Conservation (phyloP, 2,888 invertebrate genomes). For the Amphiduros pacificus region DNA sequence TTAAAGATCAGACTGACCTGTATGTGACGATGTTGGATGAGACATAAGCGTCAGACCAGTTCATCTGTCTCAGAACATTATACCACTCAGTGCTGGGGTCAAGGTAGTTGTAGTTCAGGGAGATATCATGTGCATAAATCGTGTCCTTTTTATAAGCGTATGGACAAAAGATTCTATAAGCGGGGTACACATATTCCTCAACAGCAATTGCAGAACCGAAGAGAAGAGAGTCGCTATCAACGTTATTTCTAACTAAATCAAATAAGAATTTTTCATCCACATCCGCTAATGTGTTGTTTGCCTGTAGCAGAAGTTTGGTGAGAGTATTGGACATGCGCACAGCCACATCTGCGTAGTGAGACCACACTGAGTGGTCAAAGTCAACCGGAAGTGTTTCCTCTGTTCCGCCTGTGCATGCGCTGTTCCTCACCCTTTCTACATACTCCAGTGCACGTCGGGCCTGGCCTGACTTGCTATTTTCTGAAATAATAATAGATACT, state of each 20-base stretch:
- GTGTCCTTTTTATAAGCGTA: constrained; percentile 42
- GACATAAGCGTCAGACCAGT: constrained; percentile 32
- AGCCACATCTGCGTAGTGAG: constrained; percentile 39
- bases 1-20: constrained; percentile 33
- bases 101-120: constrained; percentile 45
- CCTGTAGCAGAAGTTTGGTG: constrained; percentile 31
- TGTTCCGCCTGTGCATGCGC: constrained; percentile 39
- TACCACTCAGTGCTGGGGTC: constrained; percentile 48
- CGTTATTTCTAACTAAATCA: constrained; percentile 46
- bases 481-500: no score
- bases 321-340: constrained; percentile 44
- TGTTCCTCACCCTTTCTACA: constrained; percentile 35
- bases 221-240: constrained; percentile 42
- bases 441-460: constrained; percentile 35
- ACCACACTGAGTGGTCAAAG: constrained; percentile 42
- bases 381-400: constrained; percentile 38
- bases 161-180: constrained; percentile 36
- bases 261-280: constrained; percentile 37
- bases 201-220: constrained; percentile 37
- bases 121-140: constrained; percentile 43
- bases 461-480: background rate
- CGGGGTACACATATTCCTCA: constrained; percentile 11
- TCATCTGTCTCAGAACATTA: constrained; percentile 31
- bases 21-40: constrained; percentile 37
- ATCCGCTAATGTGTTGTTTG: constrained; percentile 8